A percentile compares a stretch with the other conserved stretches of the same genome.
These are phyloP conservation scores for Rhynchomys soricoides DNA, from an alignment of 2,113 vertebrate species.

Conservation along the genomic window DNA sequence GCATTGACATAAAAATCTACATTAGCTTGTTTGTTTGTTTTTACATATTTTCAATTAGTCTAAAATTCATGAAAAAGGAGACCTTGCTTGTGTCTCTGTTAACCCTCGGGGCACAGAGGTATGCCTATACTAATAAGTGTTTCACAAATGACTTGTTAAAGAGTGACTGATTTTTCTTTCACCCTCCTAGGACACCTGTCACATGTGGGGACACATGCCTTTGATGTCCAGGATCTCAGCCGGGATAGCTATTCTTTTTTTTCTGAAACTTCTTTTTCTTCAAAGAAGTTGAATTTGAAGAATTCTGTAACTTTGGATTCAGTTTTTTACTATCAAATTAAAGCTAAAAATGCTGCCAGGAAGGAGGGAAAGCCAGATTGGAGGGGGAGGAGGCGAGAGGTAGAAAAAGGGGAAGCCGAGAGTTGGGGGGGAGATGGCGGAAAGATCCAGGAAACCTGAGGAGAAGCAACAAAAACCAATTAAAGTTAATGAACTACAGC, in stretches of 20 bases:
- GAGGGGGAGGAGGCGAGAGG: constrained; percentile 91
- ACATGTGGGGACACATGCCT: neutral
- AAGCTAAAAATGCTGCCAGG: constrained; percentile 88
- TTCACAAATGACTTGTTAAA: neutral
- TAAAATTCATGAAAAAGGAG: neutral
- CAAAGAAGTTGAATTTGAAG: constrained; percentile 86
- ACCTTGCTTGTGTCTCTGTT: neutral
- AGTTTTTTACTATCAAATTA: constrained; percentile 89
- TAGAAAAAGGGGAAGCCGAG: constrained; percentile 87
- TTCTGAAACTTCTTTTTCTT: constrained; percentile 73
- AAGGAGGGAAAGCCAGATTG: constrained; percentile 90
- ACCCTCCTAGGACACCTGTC: neutral
- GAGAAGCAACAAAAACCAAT: constrained; percentile 85
- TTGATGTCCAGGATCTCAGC: constrained; percentile 32
- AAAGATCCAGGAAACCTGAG: constrained; percentile 88
- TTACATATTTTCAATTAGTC: neutral
- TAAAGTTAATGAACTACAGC: constrained; percentile 85
- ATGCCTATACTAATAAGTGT: neutral
- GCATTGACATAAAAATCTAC: neutral
- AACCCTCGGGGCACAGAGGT: neutral
- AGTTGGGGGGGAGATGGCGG: constrained; percentile 86
- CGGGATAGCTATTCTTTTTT: constrained; percentile 56
- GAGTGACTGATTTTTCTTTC: neutral
- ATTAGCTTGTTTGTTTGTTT: constrained; percentile 11
- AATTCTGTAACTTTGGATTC: constrained; percentile 88